Evolutionary conservation across 2,797 vertebrate genomes (phyloP), one percentile per base, ranked within the genome.

Genomic region (Rhinoraja longicauda): DNA sequence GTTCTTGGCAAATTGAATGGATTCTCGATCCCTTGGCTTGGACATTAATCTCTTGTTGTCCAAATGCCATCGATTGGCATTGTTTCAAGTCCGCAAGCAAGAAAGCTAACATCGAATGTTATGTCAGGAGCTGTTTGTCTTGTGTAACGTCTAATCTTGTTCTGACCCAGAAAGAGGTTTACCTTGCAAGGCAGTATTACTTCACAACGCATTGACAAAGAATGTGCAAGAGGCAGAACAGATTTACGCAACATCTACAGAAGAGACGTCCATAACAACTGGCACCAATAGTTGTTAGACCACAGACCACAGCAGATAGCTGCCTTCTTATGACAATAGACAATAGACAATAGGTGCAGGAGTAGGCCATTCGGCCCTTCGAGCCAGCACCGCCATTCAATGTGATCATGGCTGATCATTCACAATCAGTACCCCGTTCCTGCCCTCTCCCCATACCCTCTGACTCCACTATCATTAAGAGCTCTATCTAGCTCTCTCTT

Each of bases 51-150:
- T 82, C 45, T 82, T 39, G 21, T 57, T 26, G 57, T 82, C 45
- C 39, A 29, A 82, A 53, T 57, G 21, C 79, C 29, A 21, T 57
- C 32, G 32, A 32, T 62, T 86, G 82, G 82, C 82, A 82, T 29
- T 1, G 29, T 10, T 62, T 32, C 82, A 86, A n/a, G 13, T n/a
- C 53, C 82, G 62, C 24, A 13, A 17, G 62, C 82, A 32, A 13
- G 57, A 45, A n/a, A 29, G 15, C 12, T 29, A 86, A 62, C 59
- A 17, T 15, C 1, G 57, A 84, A 84, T 12, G 81, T 84, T 13
- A 84, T 84, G 81, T 24, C 57, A 84, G 57, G 45, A 59, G 81
- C 81, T 84, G 57, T 84, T 26, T 84, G 53, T 53, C 29, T 84
- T 53, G 15, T 84, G 45, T 59, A 84, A 82, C 53, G 45, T 82